Evolutionary conservation across 2,888 invertebrate genomes (phyloP), one percentile per base, ranked within the genome.

Genomic region (Chymomyza procnemis): DNA sequence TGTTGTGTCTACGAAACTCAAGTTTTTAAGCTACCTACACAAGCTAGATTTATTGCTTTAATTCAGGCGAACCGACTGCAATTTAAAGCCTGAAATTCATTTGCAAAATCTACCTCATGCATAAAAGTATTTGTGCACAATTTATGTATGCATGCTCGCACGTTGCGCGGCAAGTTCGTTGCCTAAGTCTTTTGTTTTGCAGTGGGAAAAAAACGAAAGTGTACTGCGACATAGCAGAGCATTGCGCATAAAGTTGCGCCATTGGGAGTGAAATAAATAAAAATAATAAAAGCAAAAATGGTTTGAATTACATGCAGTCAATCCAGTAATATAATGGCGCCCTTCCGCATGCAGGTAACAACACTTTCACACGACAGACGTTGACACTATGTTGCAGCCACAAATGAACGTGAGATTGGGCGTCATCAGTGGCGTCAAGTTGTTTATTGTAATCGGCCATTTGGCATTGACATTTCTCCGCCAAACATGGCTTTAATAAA

Each of bases 171-270:
- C 67, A 65, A 72, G 74, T 84, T 76, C 73, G 71, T 73, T 74
- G 69, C 67, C 61, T 71, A 61, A 73, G 74, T 74, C 72, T 72
- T 76, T 77, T 71, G 73, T 77, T 70, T 52, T 41, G 57, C 61
- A 52, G 59, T 54, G 57, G 65, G 71, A 64, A 67, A 77, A 79
- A 76, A 84, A 75, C 69, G 82, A 86, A 81, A 81, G 79, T 84
- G 71, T 74, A 75, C 57, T 62, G 54, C 62, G 58, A 47, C 60
- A 56, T 65, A 46, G 56, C 48, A 46, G 26, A 47, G 41, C 14
- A 16, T 14, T 69, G 61, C 62, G 67, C 70, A 62, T 62, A 52
- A 46, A 62, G 55, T 85, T 82, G 71, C 77, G 62, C 66, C 79
- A 84, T 62, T 61, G 34, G 14, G 6, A 26, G 26, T 6, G 26